These are phyloP conservation scores for Caenorhabditis uteleia DNA, from an alignment of 2,888 invertebrate species.

Conservation along the genomic window DNA sequence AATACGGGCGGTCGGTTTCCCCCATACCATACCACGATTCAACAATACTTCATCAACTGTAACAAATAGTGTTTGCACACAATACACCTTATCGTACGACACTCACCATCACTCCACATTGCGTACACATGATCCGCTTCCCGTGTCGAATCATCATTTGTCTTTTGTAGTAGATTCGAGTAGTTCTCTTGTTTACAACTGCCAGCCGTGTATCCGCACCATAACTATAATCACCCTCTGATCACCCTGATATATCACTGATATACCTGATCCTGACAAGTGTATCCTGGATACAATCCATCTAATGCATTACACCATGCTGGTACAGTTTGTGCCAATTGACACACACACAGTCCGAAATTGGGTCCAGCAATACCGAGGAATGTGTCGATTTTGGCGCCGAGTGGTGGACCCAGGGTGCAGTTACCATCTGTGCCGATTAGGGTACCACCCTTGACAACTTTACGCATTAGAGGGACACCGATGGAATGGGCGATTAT, in stretches of 20 bases:
- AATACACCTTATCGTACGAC: not conserved
- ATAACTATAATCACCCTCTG: slow-evolving; percentile 44
- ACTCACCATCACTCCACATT: slow-evolving; percentile 67
- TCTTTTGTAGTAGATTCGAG: slow-evolving; percentile 65
- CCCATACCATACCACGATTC: slow-evolving; percentile 67
- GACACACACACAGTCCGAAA: slow-evolving; percentile 66
- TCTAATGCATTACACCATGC: slow-evolving; percentile 69
- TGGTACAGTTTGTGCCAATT: slow-evolving; percentile 67
- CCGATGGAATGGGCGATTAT: slow-evolving; percentile 68
- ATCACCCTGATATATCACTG: not conserved
- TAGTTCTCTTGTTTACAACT: slow-evolving; percentile 67
- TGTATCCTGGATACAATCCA: slow-evolving; percentile 63
- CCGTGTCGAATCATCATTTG: slow-evolving; percentile 61
- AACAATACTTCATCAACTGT: slow-evolving; percentile 66
- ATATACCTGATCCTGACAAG: slow-evolving; percentile 60
- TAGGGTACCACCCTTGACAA: slow-evolving; percentile 63
- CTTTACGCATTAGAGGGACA: slow-evolving; percentile 61
- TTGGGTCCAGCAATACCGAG: slow-evolving; percentile 67
- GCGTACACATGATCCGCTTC: slow-evolving; percentile 67
- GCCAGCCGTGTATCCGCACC: slow-evolving; percentile 66
- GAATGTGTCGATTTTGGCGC: slow-evolving; percentile 64
- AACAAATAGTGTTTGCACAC: no score
- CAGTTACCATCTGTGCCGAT: slow-evolving; percentile 69
- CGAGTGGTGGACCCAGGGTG: slow-evolving; percentile 62
- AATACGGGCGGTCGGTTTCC: slow-evolving; percentile 67